A percentile compares a stretch with the other conserved stretches of the same genome.
Conservation (phyloP, 92 coral and sea anemone genomes). For the Anthopleura xanthogrammica region DNA sequence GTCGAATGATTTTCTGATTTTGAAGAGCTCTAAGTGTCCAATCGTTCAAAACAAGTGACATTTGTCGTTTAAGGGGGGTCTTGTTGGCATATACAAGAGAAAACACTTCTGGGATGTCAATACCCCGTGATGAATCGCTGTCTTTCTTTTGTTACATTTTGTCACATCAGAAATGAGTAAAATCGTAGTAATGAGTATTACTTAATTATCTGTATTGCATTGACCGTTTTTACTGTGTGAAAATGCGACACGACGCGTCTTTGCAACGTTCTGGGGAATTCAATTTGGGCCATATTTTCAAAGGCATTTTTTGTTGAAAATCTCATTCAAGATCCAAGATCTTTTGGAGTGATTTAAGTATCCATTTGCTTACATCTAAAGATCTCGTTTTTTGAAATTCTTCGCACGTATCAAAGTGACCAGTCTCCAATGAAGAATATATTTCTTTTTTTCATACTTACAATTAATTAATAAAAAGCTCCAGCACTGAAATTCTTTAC, state of each 20-base stretch:
- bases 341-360: no score
- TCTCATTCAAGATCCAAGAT: no score
- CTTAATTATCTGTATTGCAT: background rate
- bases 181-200: conserved; percentile 10
- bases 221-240: background rate
- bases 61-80: conserved; percentile 26
- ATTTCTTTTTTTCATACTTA: no score
- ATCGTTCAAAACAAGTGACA: conserved; percentile 6
- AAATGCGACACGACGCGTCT: background rate
- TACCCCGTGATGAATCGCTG: background rate
- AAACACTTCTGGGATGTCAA: conserved; percentile 12
- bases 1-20: background rate
- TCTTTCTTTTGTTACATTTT: conserved; percentile 6
- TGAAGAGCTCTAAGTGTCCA: background rate
- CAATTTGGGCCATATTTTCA: no score
- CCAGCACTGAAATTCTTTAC: no score
- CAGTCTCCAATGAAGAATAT: no score
- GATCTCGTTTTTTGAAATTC: no score
- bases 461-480: no score
- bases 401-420: no score
- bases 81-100: conserved; percentile 11
- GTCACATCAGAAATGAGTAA: conserved; percentile 5
- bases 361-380: no score
- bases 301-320: no score
- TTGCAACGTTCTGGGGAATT: background rate